These are phyloP conservation scores for Phalacrocorax brasilianus DNA, from an alignment of 2,113 vertebrate genomes.

Conservation along the genomic window DNA sequence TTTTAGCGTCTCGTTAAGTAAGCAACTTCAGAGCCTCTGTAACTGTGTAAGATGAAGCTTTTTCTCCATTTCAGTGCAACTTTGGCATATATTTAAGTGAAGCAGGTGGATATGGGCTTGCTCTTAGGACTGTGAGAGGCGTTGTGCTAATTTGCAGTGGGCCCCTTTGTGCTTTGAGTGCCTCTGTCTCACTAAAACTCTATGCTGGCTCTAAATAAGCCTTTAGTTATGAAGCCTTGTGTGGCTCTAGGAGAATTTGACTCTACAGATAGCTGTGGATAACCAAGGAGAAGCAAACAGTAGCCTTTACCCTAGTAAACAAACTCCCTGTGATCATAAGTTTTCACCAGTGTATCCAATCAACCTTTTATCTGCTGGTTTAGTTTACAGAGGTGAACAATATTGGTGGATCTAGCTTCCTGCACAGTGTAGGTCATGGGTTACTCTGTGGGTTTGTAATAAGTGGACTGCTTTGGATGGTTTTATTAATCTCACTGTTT, in stretches of 20 bases:
- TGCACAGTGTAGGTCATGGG: background rate
- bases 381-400: background rate
- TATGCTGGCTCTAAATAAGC: too few relatives aligned
- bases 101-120: rapidly evolving
- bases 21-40: background rate
- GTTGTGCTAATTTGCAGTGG: background rate
- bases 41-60: background rate
- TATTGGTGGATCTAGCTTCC: background rate
- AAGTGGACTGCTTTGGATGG: background rate
- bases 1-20: background rate
- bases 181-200: background rate
- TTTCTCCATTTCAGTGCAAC: background rate
- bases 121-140: background rate
- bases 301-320: background rate
- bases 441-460: background rate
- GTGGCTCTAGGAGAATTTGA: background rate
- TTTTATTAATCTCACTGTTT: background rate
- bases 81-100: background rate
- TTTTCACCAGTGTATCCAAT: rapidly evolving
- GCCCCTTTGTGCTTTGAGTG: background rate
- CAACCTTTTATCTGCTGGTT: background rate
- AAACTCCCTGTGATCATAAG: background rate
- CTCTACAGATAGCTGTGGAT: background rate
- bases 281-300: background rate
- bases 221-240: too few relatives aligned